Conservation (phyloP, 2,797 vertebrate genomes). For the Myotis findleyi region DNA sequence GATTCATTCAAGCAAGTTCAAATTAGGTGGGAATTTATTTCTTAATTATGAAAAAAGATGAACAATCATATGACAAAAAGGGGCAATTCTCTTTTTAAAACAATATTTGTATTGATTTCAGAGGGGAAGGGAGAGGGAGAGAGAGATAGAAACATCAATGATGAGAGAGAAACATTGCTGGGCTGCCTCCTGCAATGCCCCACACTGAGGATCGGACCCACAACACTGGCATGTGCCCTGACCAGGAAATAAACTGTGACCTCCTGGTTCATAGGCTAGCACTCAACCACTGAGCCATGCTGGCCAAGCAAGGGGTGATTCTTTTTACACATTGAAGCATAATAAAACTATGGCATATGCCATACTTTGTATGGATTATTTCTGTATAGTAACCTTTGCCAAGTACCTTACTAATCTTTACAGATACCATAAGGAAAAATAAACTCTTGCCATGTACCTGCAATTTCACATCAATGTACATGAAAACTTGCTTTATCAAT, state of each 20-base stretch:
- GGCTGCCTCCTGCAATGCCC: too few species aligned
- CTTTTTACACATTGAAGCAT: background rate
- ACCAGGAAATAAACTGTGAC: too few species aligned
- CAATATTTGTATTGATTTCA: too few species aligned
- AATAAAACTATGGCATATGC: background rate
- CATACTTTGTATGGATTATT: background rate
- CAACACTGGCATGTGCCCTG: too few species aligned
- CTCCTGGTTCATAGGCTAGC: too few species aligned
- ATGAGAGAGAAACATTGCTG: too few species aligned
- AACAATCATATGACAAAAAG: background rate
- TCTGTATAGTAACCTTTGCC: background rate
- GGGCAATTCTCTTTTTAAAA: background rate
- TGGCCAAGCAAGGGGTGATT: background rate
- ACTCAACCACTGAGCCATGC: too few species aligned
- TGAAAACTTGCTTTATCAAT: conserved; percentile 48
- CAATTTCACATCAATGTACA: background rate
- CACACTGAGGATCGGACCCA: too few species aligned
- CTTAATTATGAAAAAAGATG: background rate
- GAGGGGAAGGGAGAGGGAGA: too few species aligned
- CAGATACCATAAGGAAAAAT: background rate
- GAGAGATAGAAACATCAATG: too few species aligned
- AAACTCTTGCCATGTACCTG: background rate
- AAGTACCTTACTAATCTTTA: background rate
- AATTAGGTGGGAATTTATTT: background rate
- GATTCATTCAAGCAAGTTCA: background rate